phyloP scores from a whole-genome alignment of 2,113 vertebrate species.

The Neolamprologus caudopunctatus region DNA sequence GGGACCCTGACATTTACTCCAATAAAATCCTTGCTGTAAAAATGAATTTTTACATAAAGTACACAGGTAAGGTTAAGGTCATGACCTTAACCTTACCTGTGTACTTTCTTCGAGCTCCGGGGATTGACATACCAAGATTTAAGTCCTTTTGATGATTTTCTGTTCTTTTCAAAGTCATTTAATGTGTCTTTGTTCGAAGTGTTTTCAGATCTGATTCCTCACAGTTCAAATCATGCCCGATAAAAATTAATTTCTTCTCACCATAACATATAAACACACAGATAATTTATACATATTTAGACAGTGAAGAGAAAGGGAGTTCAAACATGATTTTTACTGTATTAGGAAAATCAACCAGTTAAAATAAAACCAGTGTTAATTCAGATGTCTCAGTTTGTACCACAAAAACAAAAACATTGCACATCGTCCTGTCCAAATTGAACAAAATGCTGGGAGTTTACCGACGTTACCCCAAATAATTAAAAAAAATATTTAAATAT shows the following conservation, averaged over 20 bases:
- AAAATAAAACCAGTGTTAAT: background rate
- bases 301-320: background rate
- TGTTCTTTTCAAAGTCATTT: background rate
- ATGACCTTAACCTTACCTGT: background rate
- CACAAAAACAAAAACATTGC: background rate
- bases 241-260: rapidly evolving
- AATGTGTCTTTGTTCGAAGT: rapidly evolving
- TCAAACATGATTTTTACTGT: background rate
- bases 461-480: rapidly evolving
- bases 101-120: rapidly evolving
- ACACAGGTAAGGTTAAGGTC: background rate
- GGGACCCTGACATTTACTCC: background rate
- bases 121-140: background rate
- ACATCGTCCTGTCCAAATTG: background rate
- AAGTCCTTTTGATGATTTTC: background rate
- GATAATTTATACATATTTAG: background rate
- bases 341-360: background rate
- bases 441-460: background rate
- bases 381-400: background rate
- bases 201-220: background rate
- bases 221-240: background rate
- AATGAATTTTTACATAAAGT: rapidly evolving
- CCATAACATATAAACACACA: background rate
- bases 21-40: background rate
- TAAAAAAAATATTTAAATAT: rapidly evolving